phyloP scores from a whole-genome alignment of 2,113 vertebrate species.

The Turdus rufiventris region DNA sequence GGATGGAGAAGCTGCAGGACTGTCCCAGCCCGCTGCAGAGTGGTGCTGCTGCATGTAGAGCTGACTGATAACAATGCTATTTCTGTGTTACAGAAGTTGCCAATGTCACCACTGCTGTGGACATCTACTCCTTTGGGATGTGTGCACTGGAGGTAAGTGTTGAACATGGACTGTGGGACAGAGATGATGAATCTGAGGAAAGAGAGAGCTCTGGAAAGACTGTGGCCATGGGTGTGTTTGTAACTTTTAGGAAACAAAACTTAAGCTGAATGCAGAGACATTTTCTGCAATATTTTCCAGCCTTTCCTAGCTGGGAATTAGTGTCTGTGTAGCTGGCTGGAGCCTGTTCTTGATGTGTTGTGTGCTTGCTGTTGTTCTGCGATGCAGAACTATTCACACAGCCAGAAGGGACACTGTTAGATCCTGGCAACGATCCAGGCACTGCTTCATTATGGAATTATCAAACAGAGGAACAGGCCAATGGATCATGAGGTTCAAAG shows the following conservation, averaged over 20 bases:
- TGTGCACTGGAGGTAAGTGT: conserved; percentile 96
- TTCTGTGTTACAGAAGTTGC: conserved; percentile 79
- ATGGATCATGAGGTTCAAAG: background rate
- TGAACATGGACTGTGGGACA: background rate
- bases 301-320: background rate
- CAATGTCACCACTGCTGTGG: conserved; percentile 95
- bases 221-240: background rate
- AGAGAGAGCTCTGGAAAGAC: background rate
- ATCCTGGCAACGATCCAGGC: background rate
- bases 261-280: background rate
- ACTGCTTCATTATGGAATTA: background rate
- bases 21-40: background rate
- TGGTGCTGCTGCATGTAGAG: background rate
- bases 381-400: background rate
- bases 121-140: conserved; percentile 99
- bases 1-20: background rate
- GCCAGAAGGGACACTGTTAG: background rate
- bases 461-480: background rate
- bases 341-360: background rate
- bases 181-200: background rate
- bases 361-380: background rate
- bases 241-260: background rate
- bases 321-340: background rate
- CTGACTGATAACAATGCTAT: background rate
- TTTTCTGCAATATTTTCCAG: background rate